Percentiles rank a stretch among this genome's conserved stretches.
Conservation (phyloP, 2,113 vertebrate genomes). For the Serilophus lunatus region DNA sequence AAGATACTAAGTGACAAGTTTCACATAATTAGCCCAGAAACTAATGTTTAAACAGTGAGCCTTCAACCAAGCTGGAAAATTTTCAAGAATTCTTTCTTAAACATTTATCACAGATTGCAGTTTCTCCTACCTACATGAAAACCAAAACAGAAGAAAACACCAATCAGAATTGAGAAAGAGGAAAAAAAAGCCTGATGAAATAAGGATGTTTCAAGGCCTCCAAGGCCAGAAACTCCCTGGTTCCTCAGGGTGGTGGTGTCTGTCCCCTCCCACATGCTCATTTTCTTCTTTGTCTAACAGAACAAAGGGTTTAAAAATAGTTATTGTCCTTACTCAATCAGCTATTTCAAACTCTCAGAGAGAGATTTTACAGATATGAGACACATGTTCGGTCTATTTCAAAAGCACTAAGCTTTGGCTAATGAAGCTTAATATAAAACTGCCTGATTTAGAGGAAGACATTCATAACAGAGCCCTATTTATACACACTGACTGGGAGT, state of each 20-base stretch:
- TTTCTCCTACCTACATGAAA: neutral
- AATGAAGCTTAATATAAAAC: neutral
- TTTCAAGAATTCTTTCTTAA: neutral
- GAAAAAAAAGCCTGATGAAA: neutral
- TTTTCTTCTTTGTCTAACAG: neutral
- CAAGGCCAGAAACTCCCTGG: neutral
- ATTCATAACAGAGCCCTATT: neutral
- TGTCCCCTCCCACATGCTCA: neutral
- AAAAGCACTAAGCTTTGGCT: neutral
- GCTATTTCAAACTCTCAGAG: neutral
- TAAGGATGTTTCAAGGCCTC: neutral
- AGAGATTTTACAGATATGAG: neutral
- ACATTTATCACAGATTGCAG: neutral
- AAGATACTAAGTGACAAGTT: neutral
- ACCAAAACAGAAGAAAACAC: neutral
- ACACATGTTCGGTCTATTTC: neutral
- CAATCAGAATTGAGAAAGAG: neutral
- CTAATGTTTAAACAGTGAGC: neutral
- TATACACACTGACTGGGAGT: neutral
- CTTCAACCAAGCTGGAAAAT: neutral
- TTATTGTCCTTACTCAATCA: neutral
- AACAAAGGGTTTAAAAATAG: neutral
- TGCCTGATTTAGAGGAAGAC: neutral
- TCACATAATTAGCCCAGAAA: neutral
- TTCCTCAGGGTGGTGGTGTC: neutral